Percentiles rank a stretch among this genome's conserved stretches.
phyloP scores from a whole-genome alignment of 1,140 invertebrate species.

The Pseudomyrmex concolor region DNA sequence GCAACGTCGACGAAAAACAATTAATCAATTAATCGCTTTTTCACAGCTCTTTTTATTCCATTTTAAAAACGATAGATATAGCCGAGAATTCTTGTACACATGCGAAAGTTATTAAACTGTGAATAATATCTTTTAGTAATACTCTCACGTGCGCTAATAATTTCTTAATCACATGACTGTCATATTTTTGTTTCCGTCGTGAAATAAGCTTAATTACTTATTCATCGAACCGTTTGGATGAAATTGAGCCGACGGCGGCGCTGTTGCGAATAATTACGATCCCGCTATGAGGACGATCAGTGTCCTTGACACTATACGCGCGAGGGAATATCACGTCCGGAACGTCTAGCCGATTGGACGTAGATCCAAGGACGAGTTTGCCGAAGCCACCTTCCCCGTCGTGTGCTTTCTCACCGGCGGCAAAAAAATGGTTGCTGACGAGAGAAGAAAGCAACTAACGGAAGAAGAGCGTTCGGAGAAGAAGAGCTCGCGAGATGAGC shows the following conservation, averaged over 20 bases:
- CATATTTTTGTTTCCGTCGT: neutral
- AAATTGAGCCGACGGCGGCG: neutral
- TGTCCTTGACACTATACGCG: constrained; percentile 22
- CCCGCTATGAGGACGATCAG: neutral
- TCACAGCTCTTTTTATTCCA: neutral
- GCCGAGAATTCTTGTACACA: neutral
- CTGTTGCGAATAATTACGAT: constrained; percentile 9
- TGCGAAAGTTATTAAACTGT: constrained; percentile 8
- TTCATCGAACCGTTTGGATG: constrained; percentile 1
- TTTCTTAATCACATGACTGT: too few relatives aligned
- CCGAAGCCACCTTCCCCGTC: constrained; percentile 6
- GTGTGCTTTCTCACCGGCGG: constrained; percentile 19
- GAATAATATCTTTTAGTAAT: too few relatives aligned
- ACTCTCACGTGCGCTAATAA: too few relatives aligned
- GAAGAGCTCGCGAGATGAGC: constrained; percentile 66
- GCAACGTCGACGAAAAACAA: neutral
- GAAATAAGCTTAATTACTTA: neutral
- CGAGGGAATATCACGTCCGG: neutral
- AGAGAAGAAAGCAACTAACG: constrained; percentile 26
- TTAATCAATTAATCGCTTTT: neutral
- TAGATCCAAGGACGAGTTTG: constrained; percentile 55
- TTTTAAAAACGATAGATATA: too few relatives aligned
- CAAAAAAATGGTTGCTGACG: constrained; percentile 18
- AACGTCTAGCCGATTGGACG: neutral
- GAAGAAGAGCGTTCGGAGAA: constrained; percentile 44